Evolutionary conservation across 2,797 vertebrate genomes (phyloP).

Genomic region (Mionectes olivaceus): DNA sequence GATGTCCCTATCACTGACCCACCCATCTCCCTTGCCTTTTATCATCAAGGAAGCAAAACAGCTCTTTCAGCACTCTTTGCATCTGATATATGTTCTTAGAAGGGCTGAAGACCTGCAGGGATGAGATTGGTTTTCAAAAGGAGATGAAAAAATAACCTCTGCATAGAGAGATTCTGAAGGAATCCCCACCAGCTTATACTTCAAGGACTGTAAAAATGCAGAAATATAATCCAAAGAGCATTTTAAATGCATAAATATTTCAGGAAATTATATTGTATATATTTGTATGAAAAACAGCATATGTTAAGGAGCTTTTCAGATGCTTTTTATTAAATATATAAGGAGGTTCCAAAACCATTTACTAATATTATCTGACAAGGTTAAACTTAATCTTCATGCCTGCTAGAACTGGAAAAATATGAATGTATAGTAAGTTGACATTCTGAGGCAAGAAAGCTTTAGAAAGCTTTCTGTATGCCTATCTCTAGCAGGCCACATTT

Average conservation of each 20-base stretch:
- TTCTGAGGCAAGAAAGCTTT: conserved; percentile 68
- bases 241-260: conserved; percentile 57
- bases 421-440: conserved; percentile 60
- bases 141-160: conserved; percentile 50
- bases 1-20: conserved; percentile 21
- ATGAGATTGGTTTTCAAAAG: conserved; percentile 60
- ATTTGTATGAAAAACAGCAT: conserved; percentile 30
- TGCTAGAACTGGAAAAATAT: conserved; percentile 46
- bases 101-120: conserved; percentile 45
- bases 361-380: conserved; percentile 67
- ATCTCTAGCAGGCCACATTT: conserved; percentile 90
- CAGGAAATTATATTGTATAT: conserved; percentile 41
- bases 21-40: conserved; percentile 39
- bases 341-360: conserved; percentile 55
- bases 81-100: conserved; percentile 54
- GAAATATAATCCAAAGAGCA: conserved; percentile 44
- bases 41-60: conserved; percentile 41
- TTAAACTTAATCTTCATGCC: conserved; percentile 68
- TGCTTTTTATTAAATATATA: conserved; percentile 30
- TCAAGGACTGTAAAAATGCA: conserved; percentile 43
- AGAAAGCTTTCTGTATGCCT: conserved; percentile 81
- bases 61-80: conserved; percentile 50
- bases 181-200: conserved; percentile 35
- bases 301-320: conserved; percentile 52
- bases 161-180: conserved; percentile 32